These are phyloP conservation scores for Leptosomus discolor DNA, from an alignment of 2,113 vertebrate species.

Conservation along the genomic window DNA sequence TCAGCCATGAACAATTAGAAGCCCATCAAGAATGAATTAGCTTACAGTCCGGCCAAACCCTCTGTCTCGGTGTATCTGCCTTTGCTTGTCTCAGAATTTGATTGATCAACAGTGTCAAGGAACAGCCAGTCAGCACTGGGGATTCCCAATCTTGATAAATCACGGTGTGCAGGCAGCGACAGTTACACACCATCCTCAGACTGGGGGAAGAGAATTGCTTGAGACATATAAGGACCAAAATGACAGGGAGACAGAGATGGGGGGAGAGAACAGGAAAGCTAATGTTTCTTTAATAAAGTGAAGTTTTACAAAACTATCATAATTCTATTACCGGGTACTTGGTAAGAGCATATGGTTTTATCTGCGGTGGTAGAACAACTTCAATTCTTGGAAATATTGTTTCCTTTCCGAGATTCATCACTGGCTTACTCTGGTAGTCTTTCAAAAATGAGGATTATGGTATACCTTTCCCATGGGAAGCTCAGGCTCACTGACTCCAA, in stretches of 20 bases:
- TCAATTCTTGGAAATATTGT: background rate
- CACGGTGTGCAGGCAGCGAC: background rate
- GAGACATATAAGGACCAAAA: background rate
- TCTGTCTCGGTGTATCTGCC: background rate
- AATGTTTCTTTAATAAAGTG: background rate
- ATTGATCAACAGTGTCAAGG: slow-evolving; percentile 6
- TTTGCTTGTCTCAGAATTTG: background rate
- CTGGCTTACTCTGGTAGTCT: background rate
- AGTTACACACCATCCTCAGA: background rate
- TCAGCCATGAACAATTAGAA: background rate
- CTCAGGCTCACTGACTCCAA: background rate
- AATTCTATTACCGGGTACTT: background rate
- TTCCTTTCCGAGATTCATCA: background rate
- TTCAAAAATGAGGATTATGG: background rate
- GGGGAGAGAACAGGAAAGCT: background rate
- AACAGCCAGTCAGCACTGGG: background rate
- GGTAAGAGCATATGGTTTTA: background rate
- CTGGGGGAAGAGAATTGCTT: background rate
- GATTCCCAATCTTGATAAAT: background rate
- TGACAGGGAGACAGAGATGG: background rate
- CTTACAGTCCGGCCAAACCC: background rate
- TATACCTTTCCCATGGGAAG: background rate
- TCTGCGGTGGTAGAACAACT: background rate
- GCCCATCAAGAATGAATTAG: background rate
- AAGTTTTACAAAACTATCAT: background rate